A percentile compares a stretch with the other conserved stretches of the same genome.
These are phyloP conservation scores for Rhinophrynus dorsalis DNA, from an alignment of 2,797 vertebrate genomes.

Conservation along the genomic window DNA sequence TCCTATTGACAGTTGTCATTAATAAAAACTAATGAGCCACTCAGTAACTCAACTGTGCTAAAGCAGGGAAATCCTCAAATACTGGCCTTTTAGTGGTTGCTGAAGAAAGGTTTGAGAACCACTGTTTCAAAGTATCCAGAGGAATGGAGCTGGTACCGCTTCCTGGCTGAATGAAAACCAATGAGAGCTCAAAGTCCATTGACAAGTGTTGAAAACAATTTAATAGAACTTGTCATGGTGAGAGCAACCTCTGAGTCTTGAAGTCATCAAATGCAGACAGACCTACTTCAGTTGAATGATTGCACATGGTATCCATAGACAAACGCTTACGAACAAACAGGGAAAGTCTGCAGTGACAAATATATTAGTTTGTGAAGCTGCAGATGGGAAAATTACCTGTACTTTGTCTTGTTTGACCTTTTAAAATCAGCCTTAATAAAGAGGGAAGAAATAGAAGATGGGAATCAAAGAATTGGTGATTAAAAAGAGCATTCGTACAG, in stretches of 20 bases:
- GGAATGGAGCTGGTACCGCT: no score
- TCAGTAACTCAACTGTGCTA: no score
- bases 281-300: slow-evolving; percentile 27
- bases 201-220: neutral
- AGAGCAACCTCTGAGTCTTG: neutral
- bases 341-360: neutral
- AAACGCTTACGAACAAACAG: neutral
- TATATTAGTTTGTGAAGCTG: slow-evolving; percentile 16
- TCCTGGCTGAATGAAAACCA: no score
- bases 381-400: neutral
- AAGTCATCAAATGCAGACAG: slow-evolving; percentile 9
- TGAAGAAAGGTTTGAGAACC: no score
- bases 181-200: neutral
- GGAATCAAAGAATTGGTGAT: neutral
- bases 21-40: no score
- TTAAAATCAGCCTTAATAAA: slow-evolving; percentile 32
- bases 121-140: no score
- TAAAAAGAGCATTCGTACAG: neutral
- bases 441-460: neutral
- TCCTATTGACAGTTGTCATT: no score
- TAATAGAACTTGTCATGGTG: neutral
- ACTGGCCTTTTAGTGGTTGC: no score
- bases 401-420: slow-evolving; percentile 17
- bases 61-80: no score
- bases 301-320: neutral